Percentiles rank a stretch among this genome's conserved stretches.
Evolutionary conservation across 2,888 invertebrate genomes (phyloP).

Genomic region (Drosophila neotestacea): DNA sequence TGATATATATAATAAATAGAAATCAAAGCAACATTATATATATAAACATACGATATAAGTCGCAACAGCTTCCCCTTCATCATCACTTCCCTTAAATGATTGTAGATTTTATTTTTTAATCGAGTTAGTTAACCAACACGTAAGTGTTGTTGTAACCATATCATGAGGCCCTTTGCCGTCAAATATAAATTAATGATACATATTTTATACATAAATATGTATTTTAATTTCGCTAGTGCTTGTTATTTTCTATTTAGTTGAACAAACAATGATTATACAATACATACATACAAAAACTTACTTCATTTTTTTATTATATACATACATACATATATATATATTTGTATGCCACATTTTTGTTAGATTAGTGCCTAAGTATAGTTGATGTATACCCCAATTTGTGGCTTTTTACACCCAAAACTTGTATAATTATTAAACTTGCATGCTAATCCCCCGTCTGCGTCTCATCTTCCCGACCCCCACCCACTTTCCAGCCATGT

Average conservation of each 20-base stretch:
- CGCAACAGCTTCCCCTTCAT: constrained; percentile 22
- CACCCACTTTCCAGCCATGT: neutral
- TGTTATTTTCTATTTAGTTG: constrained; percentile 78
- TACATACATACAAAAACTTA: constrained; percentile 35
- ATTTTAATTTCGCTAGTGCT: constrained; percentile 64
- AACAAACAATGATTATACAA: constrained; percentile 39
- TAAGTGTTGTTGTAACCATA: constrained; percentile 58
- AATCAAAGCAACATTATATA: constrained; percentile 50
- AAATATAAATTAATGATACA: constrained; percentile 29
- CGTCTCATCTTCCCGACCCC: neutral
- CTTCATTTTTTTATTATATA: constrained; percentile 14
- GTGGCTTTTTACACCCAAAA: constrained; percentile 80
- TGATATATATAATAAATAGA: constrained; percentile 45
- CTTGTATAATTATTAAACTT: constrained; percentile 48
- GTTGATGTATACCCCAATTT: constrained; percentile 63
- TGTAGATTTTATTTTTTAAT: constrained; percentile 45
- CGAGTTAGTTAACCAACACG: constrained; percentile 23
- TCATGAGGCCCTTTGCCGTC: constrained; percentile 59
- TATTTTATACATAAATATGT: constrained; percentile 31
- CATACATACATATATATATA: constrained; percentile 13
- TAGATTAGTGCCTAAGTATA: constrained; percentile 79
- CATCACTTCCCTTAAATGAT: constrained; percentile 17
- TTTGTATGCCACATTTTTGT: constrained; percentile 68
- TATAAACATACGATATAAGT: constrained; percentile 35
- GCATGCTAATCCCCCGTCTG: constrained; percentile 5